Percentiles rank a stretch among this genome's conserved stretches.
Conservation (phyloP, 2,888 invertebrate species). For the Herminia tarsipennalis region DNA sequence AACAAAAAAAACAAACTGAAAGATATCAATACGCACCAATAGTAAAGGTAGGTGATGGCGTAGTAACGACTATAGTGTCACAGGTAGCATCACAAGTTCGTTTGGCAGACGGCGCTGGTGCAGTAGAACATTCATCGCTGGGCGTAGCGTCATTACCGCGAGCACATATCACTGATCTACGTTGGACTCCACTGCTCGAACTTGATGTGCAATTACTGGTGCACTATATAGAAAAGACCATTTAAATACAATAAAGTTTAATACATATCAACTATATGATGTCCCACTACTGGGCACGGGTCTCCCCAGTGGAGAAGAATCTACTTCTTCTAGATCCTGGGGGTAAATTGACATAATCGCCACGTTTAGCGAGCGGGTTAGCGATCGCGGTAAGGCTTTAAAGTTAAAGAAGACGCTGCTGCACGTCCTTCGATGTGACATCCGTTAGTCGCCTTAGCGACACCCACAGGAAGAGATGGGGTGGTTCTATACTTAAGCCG, state of each 20-base stretch:
- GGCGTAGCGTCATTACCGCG: conserved; percentile 56
- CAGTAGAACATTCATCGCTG: conserved; percentile 64
- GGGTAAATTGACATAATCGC: too few species aligned
- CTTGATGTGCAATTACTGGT: conserved; percentile 64
- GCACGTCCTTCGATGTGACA: too few species aligned
- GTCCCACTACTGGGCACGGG: too few species aligned
- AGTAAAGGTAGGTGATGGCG: conserved; percentile 50
- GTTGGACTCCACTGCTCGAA: conserved; percentile 64
- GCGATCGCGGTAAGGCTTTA: too few species aligned
- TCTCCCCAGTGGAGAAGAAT: too few species aligned
- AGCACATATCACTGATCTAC: conserved; percentile 81
- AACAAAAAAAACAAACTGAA: neutral
- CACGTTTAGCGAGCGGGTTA: too few species aligned
- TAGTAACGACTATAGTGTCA: conserved; percentile 17
- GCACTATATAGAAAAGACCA: conserved; percentile 55
- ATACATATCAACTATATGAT: too few species aligned
- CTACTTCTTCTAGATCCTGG: too few species aligned
- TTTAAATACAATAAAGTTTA: neutral
- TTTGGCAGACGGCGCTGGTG: conserved; percentile 63
- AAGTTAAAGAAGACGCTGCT: too few species aligned
- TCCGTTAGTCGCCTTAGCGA: too few species aligned
- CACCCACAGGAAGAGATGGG: too few species aligned
- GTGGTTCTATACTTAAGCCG: too few species aligned
- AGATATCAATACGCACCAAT: conserved; percentile 50
- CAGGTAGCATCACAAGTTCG: conserved; percentile 57